Evolutionary conservation across 2,888 invertebrate genomes (phyloP), one percentile per base, ranked within the genome.

Genomic region (Periphyllus acericola): DNA sequence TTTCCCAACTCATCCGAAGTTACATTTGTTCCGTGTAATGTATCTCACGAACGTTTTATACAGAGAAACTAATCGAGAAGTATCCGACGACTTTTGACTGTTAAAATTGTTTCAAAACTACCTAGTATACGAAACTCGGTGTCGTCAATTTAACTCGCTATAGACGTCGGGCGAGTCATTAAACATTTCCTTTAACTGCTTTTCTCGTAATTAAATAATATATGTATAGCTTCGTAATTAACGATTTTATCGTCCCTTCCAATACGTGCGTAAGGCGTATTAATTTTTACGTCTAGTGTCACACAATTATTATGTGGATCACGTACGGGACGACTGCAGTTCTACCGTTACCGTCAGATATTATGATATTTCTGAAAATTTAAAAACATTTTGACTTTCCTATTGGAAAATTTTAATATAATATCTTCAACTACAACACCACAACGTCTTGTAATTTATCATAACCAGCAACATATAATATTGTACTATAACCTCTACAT

Each of bases 101-200:
- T 74, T 74, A 83, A 36, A 72, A 83, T 55, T 60, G 72, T 83
- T 83, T 19, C n/a, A n/a, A 83, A 83, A 83, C 83, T 74, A 74
- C 55, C 19, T 21, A 34, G 9, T 29, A 19, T 19, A 29, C 52
- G 8, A 40, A 29, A 40, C 32, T 71, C 6, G 17, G 29, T 25
- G 25, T 74, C 25, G 25, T 46, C 71, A 46, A 34, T 71, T 71
- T 52, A 40, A 29, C 29, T 71, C 25, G 17, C 40, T 40, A 46
- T 19, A 55, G 29, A 32, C 14, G 32, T 8, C 71, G 29, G 11
- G n/a, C n/a, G 17, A 29, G 71, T 32, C 11, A 71, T 32, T 32
- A 71, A 32, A 71, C 32, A 32, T 71, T 71, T 71, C 60, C 25
- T 60, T 60, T 60, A 25, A 60, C 60, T 25, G 6, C 21, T 60